Base-by-base conservation (phyloP, 2,797 vertebrate species). In the Gymnopithys bicolor region DNA sequence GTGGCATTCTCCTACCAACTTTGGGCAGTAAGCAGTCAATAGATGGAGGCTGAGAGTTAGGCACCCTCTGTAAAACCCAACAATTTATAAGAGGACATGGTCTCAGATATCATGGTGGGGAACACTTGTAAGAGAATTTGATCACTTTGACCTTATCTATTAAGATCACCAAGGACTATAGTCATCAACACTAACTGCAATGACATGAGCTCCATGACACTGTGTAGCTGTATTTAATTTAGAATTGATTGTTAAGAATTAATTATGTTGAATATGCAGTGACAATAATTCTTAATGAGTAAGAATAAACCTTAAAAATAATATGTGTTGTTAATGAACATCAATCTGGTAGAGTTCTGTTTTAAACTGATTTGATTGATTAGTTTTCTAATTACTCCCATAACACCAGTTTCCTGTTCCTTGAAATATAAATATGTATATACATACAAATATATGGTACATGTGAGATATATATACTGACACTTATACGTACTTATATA, bases 1-100 rank as follows among this genome's bases (percentile, higher is more conserved):
- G 0, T 7, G 69, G 1, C 3, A n/a, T 2, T 4, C 2, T 1
- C 3, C 4, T 35, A 7, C 3, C 4, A 7, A 14, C 14, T 74
- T 30, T 78, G n/a, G 17, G 17, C 22, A 81, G 13, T 7, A 77
- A 49, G 10, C 2, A 18, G 15, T 10, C 16, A 66, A 3, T 3
- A 60, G 6, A 13, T 64, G 15, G 7, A 80, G 10, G 2, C 3
- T 1, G 2, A 28, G 2, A 45, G 2, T 2, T n/a, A 9, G 8
- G 3, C 8, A 45, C 19, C 39, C 6, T 18, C 35, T 70, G 16
- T n/a, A 73, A 82, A 73, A 5, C 8, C 24, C 27, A 51, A 15
- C 3, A 17, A 3, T 48, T 62, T 15, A 14, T 13, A 23, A 37
- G 3, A 77, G 25, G 8, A 28, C 0, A 0, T 43, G 5, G 30